phyloP scores from a whole-genome alignment of 2,113 vertebrate species.

The Chaetodon auriga region DNA sequence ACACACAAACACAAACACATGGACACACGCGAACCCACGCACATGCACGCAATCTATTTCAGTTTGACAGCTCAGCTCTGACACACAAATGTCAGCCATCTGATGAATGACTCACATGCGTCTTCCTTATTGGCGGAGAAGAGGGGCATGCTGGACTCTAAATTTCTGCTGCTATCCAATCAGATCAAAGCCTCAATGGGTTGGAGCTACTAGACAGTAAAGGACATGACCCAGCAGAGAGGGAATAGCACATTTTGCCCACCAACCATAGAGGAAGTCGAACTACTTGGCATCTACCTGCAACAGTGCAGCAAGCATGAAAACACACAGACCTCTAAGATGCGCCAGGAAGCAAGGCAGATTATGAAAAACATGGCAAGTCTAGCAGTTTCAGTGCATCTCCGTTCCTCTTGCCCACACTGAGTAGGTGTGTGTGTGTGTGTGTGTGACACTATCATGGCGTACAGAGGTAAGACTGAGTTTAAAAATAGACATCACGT shows the following conservation, averaged over 20 bases:
- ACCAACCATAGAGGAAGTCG: neutral
- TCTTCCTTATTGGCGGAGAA: constrained; percentile 17
- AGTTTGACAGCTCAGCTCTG: constrained; percentile 53
- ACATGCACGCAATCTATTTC: constrained; percentile 61
- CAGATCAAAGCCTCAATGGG: constrained; percentile 3
- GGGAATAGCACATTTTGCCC: neutral
- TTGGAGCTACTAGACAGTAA: neutral
- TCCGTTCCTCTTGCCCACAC: neutral
- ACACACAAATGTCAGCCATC: constrained; percentile 59
- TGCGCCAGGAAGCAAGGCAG: neutral
- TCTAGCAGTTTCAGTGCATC: neutral
- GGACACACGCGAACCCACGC: neutral
- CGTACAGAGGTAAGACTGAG: constrained; percentile 30
- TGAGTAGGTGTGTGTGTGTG: neutral
- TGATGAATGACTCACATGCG: constrained; percentile 53
- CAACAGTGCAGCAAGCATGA: neutral
- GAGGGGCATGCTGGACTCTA: constrained; percentile 3
- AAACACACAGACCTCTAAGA: neutral
- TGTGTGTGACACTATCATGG: constrained; percentile 11
- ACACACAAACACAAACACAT: constrained; percentile 26
- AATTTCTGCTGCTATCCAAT: constrained; percentile 35
- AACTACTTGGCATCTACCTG: constrained; percentile 11
- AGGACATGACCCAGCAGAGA: constrained; percentile 16
- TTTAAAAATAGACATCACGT: constrained; percentile 71
- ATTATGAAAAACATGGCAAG: constrained; percentile 8